Evolutionary conservation across 2,888 invertebrate genomes (phyloP).

Genomic region (Neoascia interrupta): DNA sequence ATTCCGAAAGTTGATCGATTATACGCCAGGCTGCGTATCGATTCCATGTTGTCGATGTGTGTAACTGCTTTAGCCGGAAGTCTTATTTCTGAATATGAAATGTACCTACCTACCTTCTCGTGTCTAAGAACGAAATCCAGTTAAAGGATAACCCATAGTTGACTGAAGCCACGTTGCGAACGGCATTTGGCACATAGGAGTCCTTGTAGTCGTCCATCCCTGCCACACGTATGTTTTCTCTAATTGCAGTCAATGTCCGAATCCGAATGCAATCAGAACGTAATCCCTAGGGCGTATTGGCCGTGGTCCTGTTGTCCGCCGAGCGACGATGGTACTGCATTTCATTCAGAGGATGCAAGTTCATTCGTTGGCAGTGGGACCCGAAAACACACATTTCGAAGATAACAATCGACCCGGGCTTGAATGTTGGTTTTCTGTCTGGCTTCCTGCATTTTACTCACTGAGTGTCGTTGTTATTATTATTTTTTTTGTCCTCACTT

Average conservation of each 20-base stretch:
- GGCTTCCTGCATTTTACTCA: conserved; percentile 56
- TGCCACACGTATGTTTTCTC: conserved; percentile 63
- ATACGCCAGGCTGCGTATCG: conserved; percentile 15
- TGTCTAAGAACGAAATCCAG: background rate
- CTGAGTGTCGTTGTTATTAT: conserved; percentile 35
- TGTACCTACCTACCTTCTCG: background rate
- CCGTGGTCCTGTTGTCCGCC: conserved; percentile 30
- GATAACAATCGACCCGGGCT: conserved; percentile 63
- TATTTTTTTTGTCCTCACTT: conserved; percentile 48
- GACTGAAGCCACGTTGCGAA: conserved; percentile 13
- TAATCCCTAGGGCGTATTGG: conserved; percentile 58
- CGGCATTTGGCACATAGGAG: background rate
- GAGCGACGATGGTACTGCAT: conserved; percentile 16
- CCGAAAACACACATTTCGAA: conserved; percentile 63
- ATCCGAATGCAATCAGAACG: conserved; percentile 68
- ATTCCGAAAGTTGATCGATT: conserved; percentile 46
- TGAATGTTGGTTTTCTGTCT: conserved; percentile 64
- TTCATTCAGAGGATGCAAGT: conserved; percentile 51
- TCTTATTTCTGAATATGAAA: conserved; percentile 6
- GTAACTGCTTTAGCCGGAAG: conserved; percentile 30
- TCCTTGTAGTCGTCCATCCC: background rate
- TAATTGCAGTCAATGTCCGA: conserved; percentile 70
- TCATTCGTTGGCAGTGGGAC: conserved; percentile 21
- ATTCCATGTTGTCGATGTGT: conserved; percentile 18
- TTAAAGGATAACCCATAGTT: conserved; percentile 28